Evolutionary conservation across 2,888 invertebrate species (phyloP), one percentile per base, ranked within the genome.

Genomic region (Drosophila paranaensis): DNA sequence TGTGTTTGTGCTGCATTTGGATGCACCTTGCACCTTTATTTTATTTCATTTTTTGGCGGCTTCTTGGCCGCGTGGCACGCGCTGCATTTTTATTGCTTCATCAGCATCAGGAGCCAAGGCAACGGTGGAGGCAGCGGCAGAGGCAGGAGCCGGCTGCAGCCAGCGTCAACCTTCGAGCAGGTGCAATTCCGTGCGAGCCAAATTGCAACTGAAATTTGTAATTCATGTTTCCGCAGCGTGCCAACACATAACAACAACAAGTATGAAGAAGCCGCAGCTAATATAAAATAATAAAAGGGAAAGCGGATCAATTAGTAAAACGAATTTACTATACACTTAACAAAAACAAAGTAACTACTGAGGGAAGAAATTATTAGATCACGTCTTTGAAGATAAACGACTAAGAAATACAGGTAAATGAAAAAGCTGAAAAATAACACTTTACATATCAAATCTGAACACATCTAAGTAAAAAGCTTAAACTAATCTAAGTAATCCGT

Each of bases 81-180:
- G 89, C 87, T 81, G 80, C 88, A 87, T 80, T 89, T 86, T 86
- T 86, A 89, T 77, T 81, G 86, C 86, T 86, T 86, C 86, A 86
- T 87, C 85, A 72, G 84, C 74, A 70, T 66, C 68, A 37, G 37
- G 53, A 39, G 42, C 79, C 68, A 82, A 71, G 54, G 20, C 63
- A 61, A 45, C 40, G 48, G 35, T 64, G 60, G 50, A 25, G 46
- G 27, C 27, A 13, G 35, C 4, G 27, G 27, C 30, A 4, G 6
- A 30, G 11, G 11, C 33, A 20, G 51, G 51, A 37, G 60, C 27
- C 39, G 20, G 43, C 25, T 46, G 48, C 60, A 64, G 39, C 27
- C 60, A 64, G 39, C 27, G 39, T n/a, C 48, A 3, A 33, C 48
- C 48, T 50, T 50, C 48, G 11, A 10, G 68, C 84, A 84, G 83